These are phyloP conservation scores for Micromussa lordhowensis DNA, from an alignment of 92 coral and sea anemone species.

Conservation along the genomic window DNA sequence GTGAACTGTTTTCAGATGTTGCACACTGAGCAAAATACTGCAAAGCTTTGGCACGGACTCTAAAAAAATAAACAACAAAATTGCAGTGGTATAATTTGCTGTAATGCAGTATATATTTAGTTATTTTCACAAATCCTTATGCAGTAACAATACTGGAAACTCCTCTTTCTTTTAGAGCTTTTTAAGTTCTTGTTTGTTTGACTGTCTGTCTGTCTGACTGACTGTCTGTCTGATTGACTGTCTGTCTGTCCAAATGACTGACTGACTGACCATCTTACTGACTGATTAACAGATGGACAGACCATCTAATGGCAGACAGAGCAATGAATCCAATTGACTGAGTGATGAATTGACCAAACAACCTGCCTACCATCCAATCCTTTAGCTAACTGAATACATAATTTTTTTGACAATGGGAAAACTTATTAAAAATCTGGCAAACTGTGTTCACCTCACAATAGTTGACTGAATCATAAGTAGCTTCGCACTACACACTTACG, in stretches of 20 bases:
- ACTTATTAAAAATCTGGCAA: not conserved
- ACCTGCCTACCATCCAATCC: not conserved
- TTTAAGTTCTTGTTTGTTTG: not conserved
- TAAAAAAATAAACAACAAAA: slow-evolving; percentile 4
- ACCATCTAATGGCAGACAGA: not conserved
- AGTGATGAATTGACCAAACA: not conserved
- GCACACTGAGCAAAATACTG: slow-evolving; percentile 87
- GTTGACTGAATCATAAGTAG: not conserved
- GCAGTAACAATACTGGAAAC: not conserved
- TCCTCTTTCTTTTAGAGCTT: not conserved
- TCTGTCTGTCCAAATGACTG: not conserved
- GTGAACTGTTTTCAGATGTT: slow-evolving; percentile 65
- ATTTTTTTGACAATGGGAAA: not conserved
- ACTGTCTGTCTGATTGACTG: not conserved
- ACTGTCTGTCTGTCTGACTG: not conserved
- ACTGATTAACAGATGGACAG: not conserved
- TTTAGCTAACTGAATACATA: not conserved
- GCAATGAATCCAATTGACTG: not conserved
- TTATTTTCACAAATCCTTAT: no score
- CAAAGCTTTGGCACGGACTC: slow-evolving; percentile 97
- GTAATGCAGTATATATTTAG: no score
- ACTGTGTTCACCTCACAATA: not conserved
- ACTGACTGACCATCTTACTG: not conserved
- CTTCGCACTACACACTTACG: slow-evolving; percentile 66
- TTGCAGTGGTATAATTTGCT: no score